phyloP scores from a whole-genome alignment of 2,113 vertebrate genomes.

The Apteryx mantelli region DNA sequence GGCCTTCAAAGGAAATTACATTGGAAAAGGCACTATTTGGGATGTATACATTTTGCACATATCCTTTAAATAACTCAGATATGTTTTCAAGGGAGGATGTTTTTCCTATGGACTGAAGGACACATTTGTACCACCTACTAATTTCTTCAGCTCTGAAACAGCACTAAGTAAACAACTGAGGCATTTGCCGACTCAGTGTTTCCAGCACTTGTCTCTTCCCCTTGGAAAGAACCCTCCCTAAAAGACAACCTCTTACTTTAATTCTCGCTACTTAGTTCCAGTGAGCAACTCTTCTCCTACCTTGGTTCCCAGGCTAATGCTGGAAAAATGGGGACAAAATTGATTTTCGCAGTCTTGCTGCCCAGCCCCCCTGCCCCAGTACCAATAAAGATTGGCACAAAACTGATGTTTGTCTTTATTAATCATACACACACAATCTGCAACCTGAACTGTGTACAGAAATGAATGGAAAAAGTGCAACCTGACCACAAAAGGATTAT shows the following conservation, averaged over 20 bases:
- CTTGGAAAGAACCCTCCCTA: background rate
- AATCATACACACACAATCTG: constrained; percentile 57
- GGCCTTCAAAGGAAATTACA: background rate
- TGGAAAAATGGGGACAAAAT: background rate
- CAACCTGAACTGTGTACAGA: constrained; percentile 63
- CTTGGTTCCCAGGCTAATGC: background rate
- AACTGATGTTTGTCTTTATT: constrained; percentile 42
- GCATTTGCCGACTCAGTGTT: background rate
- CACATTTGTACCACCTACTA: background rate
- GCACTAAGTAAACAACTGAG: background rate
- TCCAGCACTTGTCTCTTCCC: background rate
- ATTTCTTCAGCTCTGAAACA: constrained; percentile 4
- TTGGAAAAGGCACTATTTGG: background rate
- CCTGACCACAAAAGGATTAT: constrained; percentile 76
- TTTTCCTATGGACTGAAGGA: background rate
- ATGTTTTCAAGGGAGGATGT: background rate
- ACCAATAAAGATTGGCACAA: background rate
- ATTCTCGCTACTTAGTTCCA: background rate
- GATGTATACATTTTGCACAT: background rate
- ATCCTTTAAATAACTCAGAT: background rate
- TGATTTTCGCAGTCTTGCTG: background rate
- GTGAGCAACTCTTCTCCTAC: background rate
- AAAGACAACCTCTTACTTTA: background rate
- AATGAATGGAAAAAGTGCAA: constrained; percentile 74
- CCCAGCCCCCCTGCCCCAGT: background rate